Conservation (phyloP, 2,113 vertebrate genomes). For the Gymnarchus niloticus region DNA sequence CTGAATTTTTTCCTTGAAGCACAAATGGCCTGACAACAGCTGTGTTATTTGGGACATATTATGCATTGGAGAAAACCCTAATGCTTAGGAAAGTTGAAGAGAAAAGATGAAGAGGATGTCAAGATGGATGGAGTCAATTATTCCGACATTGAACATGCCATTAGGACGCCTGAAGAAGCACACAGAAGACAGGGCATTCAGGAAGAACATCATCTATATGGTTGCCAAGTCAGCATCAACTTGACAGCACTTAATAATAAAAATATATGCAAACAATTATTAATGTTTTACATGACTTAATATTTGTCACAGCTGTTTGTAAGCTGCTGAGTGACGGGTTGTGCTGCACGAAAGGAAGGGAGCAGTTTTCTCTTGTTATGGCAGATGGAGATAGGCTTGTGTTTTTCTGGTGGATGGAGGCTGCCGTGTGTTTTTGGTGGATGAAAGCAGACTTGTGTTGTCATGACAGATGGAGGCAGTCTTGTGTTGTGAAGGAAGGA, state of each 20-base stretch:
- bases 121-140: neutral
- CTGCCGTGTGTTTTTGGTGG: neutral
- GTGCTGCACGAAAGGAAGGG: neutral
- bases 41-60: neutral
- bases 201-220: neutral
- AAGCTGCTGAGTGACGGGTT: neutral
- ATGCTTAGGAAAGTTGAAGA: neutral
- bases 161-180: neutral
- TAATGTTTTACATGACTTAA: neutral
- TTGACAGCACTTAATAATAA: too few relatives aligned
- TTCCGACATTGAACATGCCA: neutral
- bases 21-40: neutral
- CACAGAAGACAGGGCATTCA: neutral
- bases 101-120: neutral
- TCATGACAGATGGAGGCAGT: neutral
- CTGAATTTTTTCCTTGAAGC: too few relatives aligned
- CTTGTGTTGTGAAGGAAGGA: neutral
- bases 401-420: neutral
- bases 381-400: neutral
- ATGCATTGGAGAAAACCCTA: neutral
- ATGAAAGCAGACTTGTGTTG: neutral
- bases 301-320: conserved; percentile 5
- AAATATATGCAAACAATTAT: neutral
- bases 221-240: neutral
- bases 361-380: neutral